Evolutionary conservation across 1,140 invertebrate species (phyloP).

Genomic region (Platyscapa corneri): DNA sequence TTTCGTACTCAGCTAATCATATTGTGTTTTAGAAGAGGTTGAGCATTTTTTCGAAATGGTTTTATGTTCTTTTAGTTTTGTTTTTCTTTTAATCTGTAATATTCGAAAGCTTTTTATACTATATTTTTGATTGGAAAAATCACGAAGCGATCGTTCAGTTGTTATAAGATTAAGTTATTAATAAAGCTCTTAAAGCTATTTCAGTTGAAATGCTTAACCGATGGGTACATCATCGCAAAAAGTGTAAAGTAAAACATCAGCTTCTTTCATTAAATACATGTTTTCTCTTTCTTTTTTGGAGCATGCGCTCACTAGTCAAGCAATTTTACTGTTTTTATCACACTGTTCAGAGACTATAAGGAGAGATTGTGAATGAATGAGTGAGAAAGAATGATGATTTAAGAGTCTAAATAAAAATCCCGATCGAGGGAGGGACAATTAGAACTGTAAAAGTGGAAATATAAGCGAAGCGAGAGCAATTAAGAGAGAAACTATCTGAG

Average conservation of each 20-base stretch:
- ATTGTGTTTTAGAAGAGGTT: constrained; percentile 27
- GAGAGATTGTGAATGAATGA: constrained; percentile 48
- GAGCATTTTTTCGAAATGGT: constrained; percentile 33
- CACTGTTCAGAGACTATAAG: constrained; percentile 52
- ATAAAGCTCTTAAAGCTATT: constrained; percentile 17
- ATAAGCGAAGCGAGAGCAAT: constrained; percentile 10
- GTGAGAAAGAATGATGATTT: constrained; percentile 37
- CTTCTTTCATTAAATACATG: constrained; percentile 37
- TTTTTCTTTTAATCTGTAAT: constrained; percentile 22
- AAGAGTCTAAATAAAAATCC: constrained; percentile 13
- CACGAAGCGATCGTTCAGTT: background rate
- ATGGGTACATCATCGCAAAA: constrained; percentile 1
- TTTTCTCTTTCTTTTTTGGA: constrained; percentile 42
- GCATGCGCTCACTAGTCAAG: constrained; percentile 71
- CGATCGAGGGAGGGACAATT: background rate
- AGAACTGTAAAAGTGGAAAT: constrained; percentile 3
- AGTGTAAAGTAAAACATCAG: constrained; percentile 19
- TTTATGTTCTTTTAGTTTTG: constrained; percentile 7
- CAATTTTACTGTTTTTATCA: constrained; percentile 67
- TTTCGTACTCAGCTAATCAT: constrained; percentile 23
- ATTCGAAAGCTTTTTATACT: background rate
- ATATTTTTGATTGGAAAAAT: background rate
- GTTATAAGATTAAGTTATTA: background rate
- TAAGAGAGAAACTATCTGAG: background rate
- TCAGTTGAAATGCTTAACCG: constrained; percentile 30